phyloP scores from a whole-genome alignment of 53 echinoderm and acorn worm species.

The Actinopyga echinites region DNA sequence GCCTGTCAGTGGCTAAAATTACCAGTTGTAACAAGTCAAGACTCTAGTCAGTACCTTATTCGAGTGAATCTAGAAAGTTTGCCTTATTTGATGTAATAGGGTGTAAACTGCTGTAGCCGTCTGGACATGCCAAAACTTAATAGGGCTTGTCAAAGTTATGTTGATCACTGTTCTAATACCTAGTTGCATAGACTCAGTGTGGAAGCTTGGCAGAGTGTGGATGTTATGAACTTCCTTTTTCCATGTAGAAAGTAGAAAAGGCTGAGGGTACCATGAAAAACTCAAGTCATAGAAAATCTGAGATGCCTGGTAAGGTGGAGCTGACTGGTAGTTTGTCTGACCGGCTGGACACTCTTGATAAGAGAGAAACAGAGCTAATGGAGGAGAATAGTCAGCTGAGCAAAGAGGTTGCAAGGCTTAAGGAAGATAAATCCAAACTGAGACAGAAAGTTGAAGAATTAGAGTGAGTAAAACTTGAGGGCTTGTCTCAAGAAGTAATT shows the following conservation, averaged over 20 bases:
- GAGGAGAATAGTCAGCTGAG: slow-evolving; percentile 64
- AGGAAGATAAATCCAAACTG: slow-evolving; percentile 88
- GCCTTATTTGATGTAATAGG: too few relatives aligned
- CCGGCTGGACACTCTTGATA: slow-evolving; percentile 88
- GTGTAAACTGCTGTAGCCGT: too few relatives aligned
- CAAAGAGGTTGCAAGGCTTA: slow-evolving; percentile 77
- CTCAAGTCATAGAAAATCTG: slow-evolving; percentile 42
- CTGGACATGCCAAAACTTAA: too few relatives aligned
- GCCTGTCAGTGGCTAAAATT: too few relatives aligned
- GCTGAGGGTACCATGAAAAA: slow-evolving; percentile 64
- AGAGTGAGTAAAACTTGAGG: slow-evolving; percentile 65
- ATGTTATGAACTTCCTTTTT: not conserved
- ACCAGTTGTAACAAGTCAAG: too few relatives aligned
- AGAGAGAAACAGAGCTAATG: slow-evolving; percentile 84
- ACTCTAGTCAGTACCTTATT: too few relatives aligned
- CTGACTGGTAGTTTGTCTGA: slow-evolving; percentile 76
- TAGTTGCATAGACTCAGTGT: too few relatives aligned
- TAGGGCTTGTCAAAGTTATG: too few relatives aligned
- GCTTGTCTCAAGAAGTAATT: not conserved
- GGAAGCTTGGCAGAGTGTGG: not conserved
- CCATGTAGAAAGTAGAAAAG: slow-evolving; percentile 69
- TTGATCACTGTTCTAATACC: too few relatives aligned
- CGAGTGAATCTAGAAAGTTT: too few relatives aligned
- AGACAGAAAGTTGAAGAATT: slow-evolving; percentile 89
- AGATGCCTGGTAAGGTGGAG: slow-evolving; percentile 75